Percentiles rank a stretch among this genome's conserved stretches.
phyloP scores from a whole-genome alignment of 2,888 invertebrate genomes.

The Drosophila nr. fundita region DNA sequence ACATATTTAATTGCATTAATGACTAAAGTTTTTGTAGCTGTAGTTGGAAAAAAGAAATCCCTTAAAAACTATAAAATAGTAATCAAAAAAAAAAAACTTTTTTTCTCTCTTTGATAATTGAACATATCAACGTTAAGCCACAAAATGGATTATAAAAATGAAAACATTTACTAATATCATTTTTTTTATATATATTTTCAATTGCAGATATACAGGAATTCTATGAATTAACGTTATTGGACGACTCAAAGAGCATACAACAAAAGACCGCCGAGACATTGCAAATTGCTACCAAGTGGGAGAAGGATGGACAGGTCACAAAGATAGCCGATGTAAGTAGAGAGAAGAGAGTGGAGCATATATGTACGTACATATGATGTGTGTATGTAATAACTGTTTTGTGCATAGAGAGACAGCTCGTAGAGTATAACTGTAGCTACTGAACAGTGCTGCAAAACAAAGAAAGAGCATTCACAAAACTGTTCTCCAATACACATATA shows the following conservation, averaged over 20 bases:
- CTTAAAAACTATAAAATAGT: too few relatives aligned
- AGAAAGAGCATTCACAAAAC: background rate
- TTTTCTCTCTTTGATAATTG: too few relatives aligned
- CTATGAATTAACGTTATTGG: constrained; percentile 97
- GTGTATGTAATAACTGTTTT: background rate
- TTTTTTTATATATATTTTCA: background rate
- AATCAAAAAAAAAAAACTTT: too few relatives aligned
- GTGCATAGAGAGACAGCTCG: constrained; percentile 1
- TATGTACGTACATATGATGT: background rate
- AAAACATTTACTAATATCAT: background rate
- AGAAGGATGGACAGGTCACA: constrained; percentile 86
- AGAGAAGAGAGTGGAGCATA: background rate
- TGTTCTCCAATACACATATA: background rate
- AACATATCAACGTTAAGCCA: background rate
- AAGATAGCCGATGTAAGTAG: constrained; percentile 85
- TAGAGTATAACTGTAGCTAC: constrained; percentile 6
- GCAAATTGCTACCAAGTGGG: constrained; percentile 98
- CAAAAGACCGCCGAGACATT: constrained; percentile 98
- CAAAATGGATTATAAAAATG: background rate
- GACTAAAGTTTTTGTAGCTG: too few relatives aligned
- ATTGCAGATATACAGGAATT: constrained; percentile 99
- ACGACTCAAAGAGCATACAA: constrained; percentile 97
- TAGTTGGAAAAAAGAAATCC: too few relatives aligned
- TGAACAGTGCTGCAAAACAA: background rate
- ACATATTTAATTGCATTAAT: too few relatives aligned